Evolutionary conservation across 2,888 invertebrate genomes (phyloP).

Genomic region (Myathropa florea): DNA sequence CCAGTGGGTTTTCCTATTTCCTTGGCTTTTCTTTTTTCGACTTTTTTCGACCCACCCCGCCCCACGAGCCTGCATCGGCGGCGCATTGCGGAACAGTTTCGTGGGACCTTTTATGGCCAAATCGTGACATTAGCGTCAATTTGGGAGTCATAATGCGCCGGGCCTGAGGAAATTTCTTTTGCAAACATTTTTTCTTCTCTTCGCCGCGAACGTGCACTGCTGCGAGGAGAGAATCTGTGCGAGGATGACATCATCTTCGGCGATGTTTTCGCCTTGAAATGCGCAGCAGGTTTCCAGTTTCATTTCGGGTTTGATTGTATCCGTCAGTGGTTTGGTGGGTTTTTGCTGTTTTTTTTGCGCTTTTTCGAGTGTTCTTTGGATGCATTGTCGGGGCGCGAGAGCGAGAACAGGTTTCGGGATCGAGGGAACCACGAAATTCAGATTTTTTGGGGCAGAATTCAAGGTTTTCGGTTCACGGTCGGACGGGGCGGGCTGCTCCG

Average conservation of each 20-base stretch:
- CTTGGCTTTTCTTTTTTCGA: background rate
- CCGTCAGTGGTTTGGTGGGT: slow-evolving; percentile 44
- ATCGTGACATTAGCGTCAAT: slow-evolving; percentile 59
- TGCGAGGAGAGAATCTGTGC: slow-evolving; percentile 16
- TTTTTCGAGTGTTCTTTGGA: background rate
- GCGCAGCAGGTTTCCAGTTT: slow-evolving; percentile 37
- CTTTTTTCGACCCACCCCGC: background rate
- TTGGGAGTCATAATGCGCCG: slow-evolving; percentile 8
- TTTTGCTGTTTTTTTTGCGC: slow-evolving; percentile 27
- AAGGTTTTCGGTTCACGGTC: slow-evolving; percentile 49
- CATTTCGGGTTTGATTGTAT: background rate
- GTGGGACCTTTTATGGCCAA: slow-evolving; percentile 35
- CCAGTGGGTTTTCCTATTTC: slow-evolving; percentile 1
- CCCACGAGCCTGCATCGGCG: background rate
- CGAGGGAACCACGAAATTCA: background rate
- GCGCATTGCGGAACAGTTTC: slow-evolving; percentile 22
- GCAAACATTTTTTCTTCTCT: slow-evolving; percentile 2
- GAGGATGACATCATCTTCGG: slow-evolving; percentile 52
- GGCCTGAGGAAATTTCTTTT: slow-evolving; percentile 26
- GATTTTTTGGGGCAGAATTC: slow-evolving; percentile 20
- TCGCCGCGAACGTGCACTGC: background rate
- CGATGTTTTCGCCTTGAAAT: slow-evolving; percentile 43
- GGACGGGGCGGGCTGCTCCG: slow-evolving; percentile 3
- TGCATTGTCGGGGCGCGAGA: background rate
- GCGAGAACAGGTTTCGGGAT: slow-evolving; percentile 24